These are phyloP conservation scores for Drosophila cognata DNA, from an alignment of 2,888 invertebrate genomes.

Conservation along the genomic window DNA sequence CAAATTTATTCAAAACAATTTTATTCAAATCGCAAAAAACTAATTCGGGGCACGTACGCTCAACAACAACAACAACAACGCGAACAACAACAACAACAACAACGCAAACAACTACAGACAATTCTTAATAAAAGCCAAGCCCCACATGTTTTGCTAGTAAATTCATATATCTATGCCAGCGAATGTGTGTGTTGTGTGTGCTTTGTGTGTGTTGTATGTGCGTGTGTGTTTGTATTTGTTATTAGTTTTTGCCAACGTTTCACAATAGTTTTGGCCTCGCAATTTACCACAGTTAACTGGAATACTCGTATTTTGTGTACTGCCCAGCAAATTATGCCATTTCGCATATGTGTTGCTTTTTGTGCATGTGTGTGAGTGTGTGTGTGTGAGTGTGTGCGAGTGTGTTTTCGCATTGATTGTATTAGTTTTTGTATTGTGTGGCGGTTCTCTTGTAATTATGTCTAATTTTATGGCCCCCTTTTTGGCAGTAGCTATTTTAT, in stretches of 20 bases:
- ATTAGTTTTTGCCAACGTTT: conserved; percentile 63
- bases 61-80: conserved; percentile 20
- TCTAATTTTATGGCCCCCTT: conserved; percentile 69
- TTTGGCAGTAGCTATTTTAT: conserved; percentile 33
- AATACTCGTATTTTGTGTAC: conserved; percentile 58
- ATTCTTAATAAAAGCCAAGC: conserved; percentile 55
- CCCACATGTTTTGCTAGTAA: conserved; percentile 46
- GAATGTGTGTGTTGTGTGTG: conserved; percentile 13
- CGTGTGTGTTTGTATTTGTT: conserved; percentile 42
- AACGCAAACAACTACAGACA: conserved; percentile 32
- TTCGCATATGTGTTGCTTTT: conserved; percentile 45
- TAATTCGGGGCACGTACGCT: conserved; percentile 75
- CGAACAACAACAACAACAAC: conserved; percentile 20
- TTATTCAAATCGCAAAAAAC: conserved; percentile 80
- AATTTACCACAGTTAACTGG: conserved; percentile 49
- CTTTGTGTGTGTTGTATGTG: conserved; percentile 8
- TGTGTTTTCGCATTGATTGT: conserved; percentile 43
- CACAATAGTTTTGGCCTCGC: conserved; percentile 51
- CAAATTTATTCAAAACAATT: conserved; percentile 80
- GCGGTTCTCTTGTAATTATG: conserved; percentile 69
- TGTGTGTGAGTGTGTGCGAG: conserved; percentile 15
- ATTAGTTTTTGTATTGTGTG: conserved; percentile 30
- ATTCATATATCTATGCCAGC: conserved; percentile 46
- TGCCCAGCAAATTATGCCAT: conserved; percentile 71
- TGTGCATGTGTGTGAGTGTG: conserved; percentile 11